Conservation (phyloP, 2,113 vertebrate species). For the Cryptotis parvus region DNA sequence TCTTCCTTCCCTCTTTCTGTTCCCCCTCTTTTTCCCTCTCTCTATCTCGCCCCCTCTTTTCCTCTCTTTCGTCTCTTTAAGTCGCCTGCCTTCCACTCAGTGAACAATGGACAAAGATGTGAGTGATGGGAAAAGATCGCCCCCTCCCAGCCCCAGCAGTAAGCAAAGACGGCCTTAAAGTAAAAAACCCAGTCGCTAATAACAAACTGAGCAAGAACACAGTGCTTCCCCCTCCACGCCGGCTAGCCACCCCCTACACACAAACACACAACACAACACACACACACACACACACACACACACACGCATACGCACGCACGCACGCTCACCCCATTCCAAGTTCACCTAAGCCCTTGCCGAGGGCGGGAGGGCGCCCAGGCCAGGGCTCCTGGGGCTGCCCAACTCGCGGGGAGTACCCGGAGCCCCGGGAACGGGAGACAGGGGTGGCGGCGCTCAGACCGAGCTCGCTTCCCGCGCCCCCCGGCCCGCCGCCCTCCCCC, state of each 20-base stretch:
- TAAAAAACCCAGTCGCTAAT: slow-evolving; percentile 85
- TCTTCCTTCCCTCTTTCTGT: slow-evolving; percentile 51
- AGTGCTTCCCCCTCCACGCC: slow-evolving; percentile 45
- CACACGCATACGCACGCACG: neutral
- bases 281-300: neutral
- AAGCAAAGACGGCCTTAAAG: slow-evolving; percentile 86
- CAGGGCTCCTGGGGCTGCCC: slow-evolving; percentile 20
- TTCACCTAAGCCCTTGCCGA: slow-evolving; percentile 80
- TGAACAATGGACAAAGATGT: slow-evolving; percentile 91
- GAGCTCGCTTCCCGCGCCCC: slow-evolving; percentile 37
- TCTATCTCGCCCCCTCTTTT: slow-evolving; percentile 39
- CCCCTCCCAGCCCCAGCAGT: slow-evolving; percentile 79
- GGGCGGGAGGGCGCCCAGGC: slow-evolving; percentile 53
- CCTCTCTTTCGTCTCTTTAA: slow-evolving; percentile 77
- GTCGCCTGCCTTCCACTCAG: slow-evolving; percentile 86
- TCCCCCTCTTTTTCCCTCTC: neutral
- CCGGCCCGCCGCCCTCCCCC: neutral
- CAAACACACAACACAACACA: neutral
- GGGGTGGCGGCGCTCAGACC: neutral
- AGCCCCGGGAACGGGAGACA: neutral
- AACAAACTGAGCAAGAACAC: slow-evolving; percentile 84
- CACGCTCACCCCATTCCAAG: slow-evolving; percentile 72
- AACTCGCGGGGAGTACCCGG: neutral
- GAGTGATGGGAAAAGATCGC: slow-evolving; percentile 77
- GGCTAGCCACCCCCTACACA: neutral